Base-by-base conservation (phyloP, 2,797 vertebrate species). In the Gymnocypris eckloni region DNA sequence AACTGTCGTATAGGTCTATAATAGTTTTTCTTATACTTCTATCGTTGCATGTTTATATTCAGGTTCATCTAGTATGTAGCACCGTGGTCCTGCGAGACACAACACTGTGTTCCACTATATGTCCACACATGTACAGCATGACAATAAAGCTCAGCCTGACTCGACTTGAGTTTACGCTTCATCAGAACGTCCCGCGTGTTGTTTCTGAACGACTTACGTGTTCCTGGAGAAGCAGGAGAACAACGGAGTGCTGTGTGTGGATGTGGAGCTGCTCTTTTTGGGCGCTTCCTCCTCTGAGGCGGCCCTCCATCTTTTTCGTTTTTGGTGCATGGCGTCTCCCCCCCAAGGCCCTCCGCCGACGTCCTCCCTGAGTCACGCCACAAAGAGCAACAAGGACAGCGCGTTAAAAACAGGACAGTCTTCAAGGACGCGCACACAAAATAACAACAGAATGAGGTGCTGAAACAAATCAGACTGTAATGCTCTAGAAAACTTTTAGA, bases 221-320 rank as follows among this genome's bases (percentile, higher is more conserved):
- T 96, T 92, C 85, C 95, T 89, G 33, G 94, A 77, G 83, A 96
- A 96, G 86, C 92, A 94, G 4, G 95, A 95, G 81, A 95, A 93
- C 48, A 95, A 89, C 64, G 95, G 92, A 11, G 91, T 89, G 71
- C 94, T 94, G 20, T 92, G 92, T 16, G 91, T 93, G 64, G 92
- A 83, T 22, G 92, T 91, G 0, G 94, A 91, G 81, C 91, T 89
- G 18, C 92, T 93, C 81, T 94, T 95, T 89, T 94, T 95, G 39
- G 90, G 91, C 13, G 88, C 90, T 16, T 94, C 92, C 6, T 94
- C 92, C 81, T 95, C 94, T 18, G 88, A 89, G 0, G 90, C 86
- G 52, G 90, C 89, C 81, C 92, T 91, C 92, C 95, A 95, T 50
- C 94, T 94, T 83, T 95, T 93, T 83, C 94, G 94, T 89, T 95